Evolutionary conservation across 2,797 vertebrate species (phyloP), one percentile per base, ranked within the genome.

Genomic region (Buphagus erythrorhynchus): DNA sequence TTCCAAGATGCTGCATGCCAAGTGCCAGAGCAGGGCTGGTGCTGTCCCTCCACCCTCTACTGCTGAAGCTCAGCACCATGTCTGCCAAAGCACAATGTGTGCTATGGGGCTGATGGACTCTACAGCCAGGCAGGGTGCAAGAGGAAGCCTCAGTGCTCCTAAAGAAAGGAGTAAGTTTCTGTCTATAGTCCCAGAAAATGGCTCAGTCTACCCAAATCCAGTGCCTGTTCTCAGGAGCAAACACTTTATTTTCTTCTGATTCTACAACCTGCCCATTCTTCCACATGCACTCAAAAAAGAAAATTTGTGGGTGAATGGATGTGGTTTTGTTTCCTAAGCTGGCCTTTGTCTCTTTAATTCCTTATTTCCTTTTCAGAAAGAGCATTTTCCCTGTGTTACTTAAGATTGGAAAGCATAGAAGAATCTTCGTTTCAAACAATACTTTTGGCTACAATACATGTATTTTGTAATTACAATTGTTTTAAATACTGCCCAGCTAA

Each of bases 401-500:
- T 59, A 75, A 81, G 62, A 48, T 31, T 93, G 82, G 61, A 91
- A 95, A 93, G 15, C 66, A 35, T 4, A 58, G 73, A 33, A 86
- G 26, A 96, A 46, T 18, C 43, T n/a, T 81, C n/a, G 67, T 90
- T 90, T 86, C 87, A 96, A 92, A 94, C 87, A 95, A 94, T 79
- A 33, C 48, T 89, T 91, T 74, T 95, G 91, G 87, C 93, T 79
- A 59, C 73, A 84, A 29, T 22, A 63, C 40, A 35, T 28, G 46
- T 69, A 45, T 89, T 93, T 87, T 95, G 78, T 80, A 96, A 96
- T 67, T 87, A 13, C 36, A 45, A 86, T 95, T 88, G 46, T 80
- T 95, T 95, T 84, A 94, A 94, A 96, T 52, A 33, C 40, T 75
- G 78, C 86, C 66, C 87, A 84, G 65, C 43, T 95, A 94, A 92